A percentile compares a stretch with the other conserved stretches of the same genome.
Conservation (phyloP, 2,113 vertebrate species). For the Vidua chalybeata region DNA sequence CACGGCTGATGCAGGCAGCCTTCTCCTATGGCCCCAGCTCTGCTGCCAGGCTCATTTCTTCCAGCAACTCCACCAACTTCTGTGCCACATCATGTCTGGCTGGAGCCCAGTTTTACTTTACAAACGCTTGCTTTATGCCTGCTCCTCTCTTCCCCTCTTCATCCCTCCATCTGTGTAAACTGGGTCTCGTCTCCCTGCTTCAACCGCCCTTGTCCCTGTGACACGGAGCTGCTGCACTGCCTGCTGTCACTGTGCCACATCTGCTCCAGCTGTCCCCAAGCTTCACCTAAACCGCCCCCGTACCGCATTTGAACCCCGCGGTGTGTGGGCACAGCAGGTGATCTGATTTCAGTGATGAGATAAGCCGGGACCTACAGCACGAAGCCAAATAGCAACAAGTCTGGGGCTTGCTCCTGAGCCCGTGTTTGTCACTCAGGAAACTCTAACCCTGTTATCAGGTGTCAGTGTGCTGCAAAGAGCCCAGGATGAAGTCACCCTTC, state of each 20-base stretch:
- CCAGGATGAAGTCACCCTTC: background rate
- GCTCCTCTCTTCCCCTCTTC: background rate
- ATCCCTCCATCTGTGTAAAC: rapidly evolving
- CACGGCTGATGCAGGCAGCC: background rate
- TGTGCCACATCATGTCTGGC: rapidly evolving
- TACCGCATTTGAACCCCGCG: rapidly evolving
- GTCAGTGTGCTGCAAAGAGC: background rate
- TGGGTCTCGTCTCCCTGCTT: background rate
- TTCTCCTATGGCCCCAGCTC: rapidly evolving
- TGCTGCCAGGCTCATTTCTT: background rate
- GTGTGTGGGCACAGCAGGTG: background rate
- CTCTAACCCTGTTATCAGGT: background rate
- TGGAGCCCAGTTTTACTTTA: background rate
- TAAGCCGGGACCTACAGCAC: background rate
- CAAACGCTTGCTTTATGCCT: background rate
- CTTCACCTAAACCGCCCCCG: background rate
- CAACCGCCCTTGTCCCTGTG: rapidly evolving
- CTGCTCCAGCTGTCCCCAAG: background rate
- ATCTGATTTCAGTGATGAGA: conserved; percentile 23
- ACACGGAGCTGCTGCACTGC: rapidly evolving
- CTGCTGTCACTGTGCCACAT: rapidly evolving
- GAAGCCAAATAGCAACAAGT: background rate
- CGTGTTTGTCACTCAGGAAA: background rate
- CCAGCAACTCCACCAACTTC: background rate
- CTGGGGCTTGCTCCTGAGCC: conserved; percentile 21